Percentiles rank a stretch among this genome's conserved stretches.
Conservation (phyloP, 1,140 invertebrate genomes). For the Drosophila mauritiana region DNA sequence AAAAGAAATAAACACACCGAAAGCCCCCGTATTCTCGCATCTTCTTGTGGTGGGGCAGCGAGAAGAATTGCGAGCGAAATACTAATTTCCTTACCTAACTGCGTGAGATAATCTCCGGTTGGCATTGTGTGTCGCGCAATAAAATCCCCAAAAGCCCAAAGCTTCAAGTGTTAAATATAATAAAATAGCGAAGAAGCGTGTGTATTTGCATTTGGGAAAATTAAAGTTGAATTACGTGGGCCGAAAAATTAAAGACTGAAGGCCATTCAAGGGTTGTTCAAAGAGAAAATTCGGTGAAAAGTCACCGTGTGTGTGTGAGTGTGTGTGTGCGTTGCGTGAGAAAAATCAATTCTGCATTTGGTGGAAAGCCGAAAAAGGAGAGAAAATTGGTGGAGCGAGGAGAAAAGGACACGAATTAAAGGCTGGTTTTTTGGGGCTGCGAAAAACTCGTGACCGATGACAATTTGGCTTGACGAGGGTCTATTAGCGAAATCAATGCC, state of each 20-base stretch:
- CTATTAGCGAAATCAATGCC: slow-evolving; percentile 70
- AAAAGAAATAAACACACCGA: slow-evolving; percentile 12
- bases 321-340: slow-evolving; percentile 71
- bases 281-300: slow-evolving; percentile 60
- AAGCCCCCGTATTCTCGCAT: slow-evolving; percentile 29
- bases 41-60: slow-evolving; percentile 15
- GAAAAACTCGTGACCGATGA: slow-evolving; percentile 58
- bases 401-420: slow-evolving; percentile 27
- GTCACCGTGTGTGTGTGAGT: slow-evolving; percentile 33
- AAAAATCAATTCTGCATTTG: slow-evolving; percentile 80
- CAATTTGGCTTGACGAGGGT: slow-evolving; percentile 52
- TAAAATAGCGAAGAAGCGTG: slow-evolving; percentile 44
- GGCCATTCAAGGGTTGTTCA: slow-evolving; percentile 64
- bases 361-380: slow-evolving; percentile 22
- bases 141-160: slow-evolving; percentile 21
- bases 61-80: slow-evolving; percentile 22
- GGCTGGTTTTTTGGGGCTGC: slow-evolving; percentile 12
- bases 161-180: slow-evolving; percentile 34
- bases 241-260: slow-evolving; percentile 46
- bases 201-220: slow-evolving; percentile 59
- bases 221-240: slow-evolving; percentile 58
- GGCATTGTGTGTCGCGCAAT: slow-evolving; percentile 29
- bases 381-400: slow-evolving; percentile 15
- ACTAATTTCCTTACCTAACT: slow-evolving; percentile 25
- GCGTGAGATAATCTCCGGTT: slow-evolving; percentile 36